Base-by-base conservation (phyloP, 1,140 invertebrate genomes). In the Drosophila oshimai region DNA sequence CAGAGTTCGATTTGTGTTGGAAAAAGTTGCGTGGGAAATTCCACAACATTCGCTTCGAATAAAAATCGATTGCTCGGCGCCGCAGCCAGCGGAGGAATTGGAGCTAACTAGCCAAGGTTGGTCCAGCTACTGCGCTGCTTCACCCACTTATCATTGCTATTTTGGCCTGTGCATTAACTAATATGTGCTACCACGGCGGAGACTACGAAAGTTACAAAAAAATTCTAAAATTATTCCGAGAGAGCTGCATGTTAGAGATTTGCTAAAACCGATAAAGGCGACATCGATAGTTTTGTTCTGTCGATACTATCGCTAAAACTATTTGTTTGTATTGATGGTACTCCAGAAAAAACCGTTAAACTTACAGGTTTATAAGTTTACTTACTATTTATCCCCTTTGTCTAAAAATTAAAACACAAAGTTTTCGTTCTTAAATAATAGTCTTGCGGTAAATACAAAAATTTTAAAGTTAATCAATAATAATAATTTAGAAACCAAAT, bases 41-140 rank as follows among this genome's bases (percentile, higher is more conserved):
- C 62, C 60, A 31, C 62, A 65, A 49, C 62, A 65, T 65, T 65
- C 58, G 61, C 28, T 17, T 65, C 42, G n/a, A 50, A 61, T 39
- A 72, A 71, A 72, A 72, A 72, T 61, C 68, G 68, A 72, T 72
- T 55, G 36, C 57, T 15, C 7, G 20, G 41, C 33, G 33, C 33
- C n/a, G 58, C 31, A 45, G 36, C 24, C 37, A 28, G 18, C 18
- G 39, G 12, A 15, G 36, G 29, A 46, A 10, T 34, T 3, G 26
- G 12, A 12, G 33, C 68, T 71, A 71, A 60, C 68, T 60, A 71
- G 34, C 36, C 29, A 39, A 20, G 37, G 53, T 31, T 31, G 28
- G 17, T 31, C 12, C 53, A 24, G 42, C 18, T 33, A 22, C 24
- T 34, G 17, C 7, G 7, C 44, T 41, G 9, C 37, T 70, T 71